A percentile compares a stretch with the other conserved stretches of the same genome.
Conservation (phyloP, 2,113 vertebrate species). For the Amphilophus citrinellus region DNA sequence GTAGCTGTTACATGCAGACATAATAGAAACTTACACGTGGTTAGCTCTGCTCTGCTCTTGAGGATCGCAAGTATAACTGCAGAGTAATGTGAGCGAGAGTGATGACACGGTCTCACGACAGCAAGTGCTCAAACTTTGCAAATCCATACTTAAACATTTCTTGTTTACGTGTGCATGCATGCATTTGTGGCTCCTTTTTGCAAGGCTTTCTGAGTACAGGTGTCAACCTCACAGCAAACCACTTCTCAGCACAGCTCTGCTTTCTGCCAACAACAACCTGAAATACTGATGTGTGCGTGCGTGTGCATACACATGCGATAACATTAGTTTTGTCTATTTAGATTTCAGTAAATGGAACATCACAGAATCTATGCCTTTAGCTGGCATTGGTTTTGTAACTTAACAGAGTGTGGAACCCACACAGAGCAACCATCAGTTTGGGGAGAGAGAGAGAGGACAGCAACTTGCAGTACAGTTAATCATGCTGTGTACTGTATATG, state of each 20-base stretch:
- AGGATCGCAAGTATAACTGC: constrained; percentile 16
- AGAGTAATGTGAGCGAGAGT: constrained; percentile 12
- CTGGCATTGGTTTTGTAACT: not conserved
- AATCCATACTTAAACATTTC: not conserved
- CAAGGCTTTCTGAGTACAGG: not conserved
- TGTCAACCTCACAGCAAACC: constrained; percentile 4
- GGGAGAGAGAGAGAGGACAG: not conserved
- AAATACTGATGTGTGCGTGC: not conserved
- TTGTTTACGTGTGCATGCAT: not conserved
- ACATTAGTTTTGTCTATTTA: not conserved
- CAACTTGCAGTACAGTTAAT: not conserved
- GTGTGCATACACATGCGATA: not conserved
- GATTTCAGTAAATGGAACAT: not conserved
- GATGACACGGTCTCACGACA: not conserved
- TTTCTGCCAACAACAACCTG: not conserved
- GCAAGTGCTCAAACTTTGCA: not conserved
- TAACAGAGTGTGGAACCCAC: not conserved
- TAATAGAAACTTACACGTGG: constrained; percentile 41
- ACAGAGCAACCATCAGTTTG: not conserved
- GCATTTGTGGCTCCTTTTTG: not conserved
- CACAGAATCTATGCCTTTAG: not conserved
- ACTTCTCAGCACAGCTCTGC: not conserved
- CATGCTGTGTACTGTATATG: not conserved
- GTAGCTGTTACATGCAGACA: constrained; percentile 13
- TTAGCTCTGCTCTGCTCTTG: constrained; percentile 16